Base-by-base conservation (phyloP, 2,888 invertebrate genomes). In the Cataglyphis altisquamis region DNA sequence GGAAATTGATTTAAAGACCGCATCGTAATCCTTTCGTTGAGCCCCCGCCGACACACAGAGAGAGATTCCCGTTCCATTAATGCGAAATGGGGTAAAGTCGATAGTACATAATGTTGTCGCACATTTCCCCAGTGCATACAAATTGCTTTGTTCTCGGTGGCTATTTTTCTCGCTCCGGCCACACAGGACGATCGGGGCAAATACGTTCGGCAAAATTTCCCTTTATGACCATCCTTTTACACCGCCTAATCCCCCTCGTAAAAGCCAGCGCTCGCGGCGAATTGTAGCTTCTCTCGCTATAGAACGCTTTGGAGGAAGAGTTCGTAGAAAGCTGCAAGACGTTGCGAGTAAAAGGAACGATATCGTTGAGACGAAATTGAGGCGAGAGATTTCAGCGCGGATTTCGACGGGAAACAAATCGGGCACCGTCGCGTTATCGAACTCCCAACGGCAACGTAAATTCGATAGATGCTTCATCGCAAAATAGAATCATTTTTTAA, bases 1-100 rank as follows among this genome's bases (percentile, higher is more conserved):
- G 88, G 90, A 90, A 85, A 78, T 68, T 88, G 91, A 88, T 89
- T 90, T 90, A 92, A 91, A 86, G 92, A 90, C 89, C 90, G 89
- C 84, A 83, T 89, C 87, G 89, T 87, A 90, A 91, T 90, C 88
- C 88, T 86, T 78, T 89, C 86, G 84, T 90, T 89, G 12, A 12
- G 41, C 3, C 41, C 41, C 12, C 15, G 41, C 12, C 41, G 41
- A 45, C 41, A 32, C 32, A 32, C 6, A 32, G 32, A 32, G 32
- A 32, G 60, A 82, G 67, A 64, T 52, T 68, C 52, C 1, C 32
- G n/a, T 68, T 36, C 15, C 57, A 64, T 75, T 82, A 75, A 75
- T 64, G 66, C 25, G 25, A 5, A 82, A 75, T 32, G 36, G 6
- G 48, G 10, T 12, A 29, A 48, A 72, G 55, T 63, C 25, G 45